These are phyloP conservation scores for Pangasius krempfi DNA, from an alignment of 2,797 vertebrate species.

Conservation along the genomic window DNA sequence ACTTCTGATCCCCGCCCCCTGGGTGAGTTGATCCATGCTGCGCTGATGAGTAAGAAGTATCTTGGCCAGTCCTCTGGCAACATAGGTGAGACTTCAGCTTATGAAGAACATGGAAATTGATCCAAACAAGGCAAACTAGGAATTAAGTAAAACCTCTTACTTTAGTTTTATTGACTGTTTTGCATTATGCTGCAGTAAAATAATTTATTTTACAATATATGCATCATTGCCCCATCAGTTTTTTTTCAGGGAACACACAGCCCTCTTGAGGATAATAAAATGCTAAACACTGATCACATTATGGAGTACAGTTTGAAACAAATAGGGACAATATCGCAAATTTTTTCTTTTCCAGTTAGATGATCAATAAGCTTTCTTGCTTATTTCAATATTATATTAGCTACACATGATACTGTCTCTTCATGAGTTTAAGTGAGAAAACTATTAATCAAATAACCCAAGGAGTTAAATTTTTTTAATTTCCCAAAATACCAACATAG, in stretches of 20 bases:
- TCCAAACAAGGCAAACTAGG: not conserved
- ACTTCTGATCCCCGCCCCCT: conserved; percentile 69
- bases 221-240: not conserved
- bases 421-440: not conserved
- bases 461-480: not conserved
- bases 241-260: not conserved
- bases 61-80: conserved; percentile 66
- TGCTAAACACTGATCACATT: not conserved
- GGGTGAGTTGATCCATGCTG: conserved; percentile 76
- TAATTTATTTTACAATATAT: not conserved
- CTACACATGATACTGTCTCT: not conserved
- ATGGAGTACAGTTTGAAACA: not conserved
- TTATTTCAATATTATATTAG: not conserved
- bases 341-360: not conserved
- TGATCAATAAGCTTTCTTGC: not conserved
- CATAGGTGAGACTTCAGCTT: conserved; percentile 61
- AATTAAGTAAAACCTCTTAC: not conserved
- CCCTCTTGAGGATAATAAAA: not conserved
- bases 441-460: not conserved
- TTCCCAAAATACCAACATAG: not conserved
- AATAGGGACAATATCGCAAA: not conserved
- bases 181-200: not conserved
- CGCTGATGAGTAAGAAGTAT: conserved; percentile 82
- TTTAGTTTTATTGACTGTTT: not conserved
- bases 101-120: conserved; percentile 20